phyloP scores from a whole-genome alignment of 2,113 vertebrate genomes.

The Narcine bancroftii region DNA sequence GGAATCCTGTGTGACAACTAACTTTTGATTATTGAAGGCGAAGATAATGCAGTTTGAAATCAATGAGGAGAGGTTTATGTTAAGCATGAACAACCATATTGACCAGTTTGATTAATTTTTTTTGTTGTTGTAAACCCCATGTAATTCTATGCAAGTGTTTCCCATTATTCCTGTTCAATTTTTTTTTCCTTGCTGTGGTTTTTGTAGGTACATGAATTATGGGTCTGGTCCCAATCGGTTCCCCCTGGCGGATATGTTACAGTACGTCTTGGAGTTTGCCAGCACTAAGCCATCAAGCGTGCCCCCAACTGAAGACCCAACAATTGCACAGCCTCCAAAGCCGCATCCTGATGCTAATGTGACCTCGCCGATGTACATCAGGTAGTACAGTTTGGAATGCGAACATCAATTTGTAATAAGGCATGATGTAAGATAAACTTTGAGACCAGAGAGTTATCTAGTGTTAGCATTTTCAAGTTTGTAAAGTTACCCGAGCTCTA shows the following conservation, averaged over 20 bases:
- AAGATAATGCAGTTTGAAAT: not conserved
- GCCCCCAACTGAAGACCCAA: constrained; percentile 46
- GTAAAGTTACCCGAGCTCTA: not conserved
- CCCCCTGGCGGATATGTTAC: constrained; percentile 84
- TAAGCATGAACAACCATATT: not conserved
- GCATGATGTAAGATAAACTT: not conserved
- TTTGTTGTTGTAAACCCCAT: not conserved
- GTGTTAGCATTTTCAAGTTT: not conserved
- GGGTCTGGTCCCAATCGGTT: constrained; percentile 78
- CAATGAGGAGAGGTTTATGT: not conserved
- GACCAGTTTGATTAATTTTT: not conserved
- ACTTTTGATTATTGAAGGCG: not conserved
- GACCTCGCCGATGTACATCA: constrained; percentile 46
- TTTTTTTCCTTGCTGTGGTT: constrained; percentile 23
- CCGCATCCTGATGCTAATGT: constrained; percentile 41
- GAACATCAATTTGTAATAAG: not conserved
- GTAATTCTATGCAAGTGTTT: not conserved
- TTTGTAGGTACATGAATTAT: constrained; percentile 75
- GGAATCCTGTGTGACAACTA: not conserved
- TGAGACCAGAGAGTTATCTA: not conserved
- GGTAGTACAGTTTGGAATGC: constrained; percentile 40
- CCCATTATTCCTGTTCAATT: not conserved
- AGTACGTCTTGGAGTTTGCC: constrained; percentile 86
- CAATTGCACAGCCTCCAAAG: constrained; percentile 31
- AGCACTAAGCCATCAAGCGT: constrained; percentile 57